These are phyloP conservation scores for Silurus asotus DNA, from an alignment of 2,113 vertebrate species.

Conservation along the genomic window DNA sequence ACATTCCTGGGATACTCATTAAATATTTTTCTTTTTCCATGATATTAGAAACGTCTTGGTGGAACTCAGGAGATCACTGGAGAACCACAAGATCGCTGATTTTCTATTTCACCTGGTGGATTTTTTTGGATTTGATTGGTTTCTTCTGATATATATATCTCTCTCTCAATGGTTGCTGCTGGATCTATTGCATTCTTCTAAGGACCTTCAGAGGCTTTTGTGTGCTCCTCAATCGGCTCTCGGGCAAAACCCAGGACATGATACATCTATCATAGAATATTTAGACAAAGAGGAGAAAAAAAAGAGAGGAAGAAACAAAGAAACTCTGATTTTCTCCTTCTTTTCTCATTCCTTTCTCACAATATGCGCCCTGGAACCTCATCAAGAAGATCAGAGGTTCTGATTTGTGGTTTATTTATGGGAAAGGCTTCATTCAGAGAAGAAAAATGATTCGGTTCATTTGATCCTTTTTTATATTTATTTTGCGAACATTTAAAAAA, in stretches of 20 bases:
- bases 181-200: slow-evolving; percentile 9
- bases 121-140: not conserved
- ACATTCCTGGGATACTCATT: slow-evolving; percentile 29
- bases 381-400: not conserved
- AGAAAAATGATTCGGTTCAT: not conserved
- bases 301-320: not conserved
- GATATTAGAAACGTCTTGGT: not conserved
- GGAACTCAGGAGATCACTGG: not conserved
- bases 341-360: not conserved
- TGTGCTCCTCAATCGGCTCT: not conserved
- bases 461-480: too few species aligned
- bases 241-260: not conserved
- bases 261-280: too few species aligned
- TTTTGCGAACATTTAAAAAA: not conserved
- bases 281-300: not conserved
- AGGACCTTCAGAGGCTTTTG: not conserved
- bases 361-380: not conserved
- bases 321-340: not conserved
- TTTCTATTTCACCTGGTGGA: not conserved
- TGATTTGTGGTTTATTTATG: not conserved
- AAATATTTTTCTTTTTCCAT: not conserved
- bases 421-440: not conserved
- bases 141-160: not conserved
- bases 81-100: not conserved
- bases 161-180: not conserved